Evolutionary conservation across 2,797 vertebrate species (phyloP).

Genomic region (Chelmon rostratus): DNA sequence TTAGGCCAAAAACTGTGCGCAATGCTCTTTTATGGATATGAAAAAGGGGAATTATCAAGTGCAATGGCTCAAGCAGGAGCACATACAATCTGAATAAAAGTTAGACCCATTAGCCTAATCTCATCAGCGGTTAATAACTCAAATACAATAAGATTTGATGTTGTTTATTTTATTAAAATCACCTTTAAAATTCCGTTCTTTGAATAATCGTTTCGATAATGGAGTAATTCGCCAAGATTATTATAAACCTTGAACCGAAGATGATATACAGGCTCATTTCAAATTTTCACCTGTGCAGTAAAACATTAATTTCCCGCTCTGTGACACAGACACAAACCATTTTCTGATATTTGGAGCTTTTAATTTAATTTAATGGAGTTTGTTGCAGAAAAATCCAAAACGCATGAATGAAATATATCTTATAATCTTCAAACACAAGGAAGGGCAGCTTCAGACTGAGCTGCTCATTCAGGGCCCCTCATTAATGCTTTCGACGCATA

Average conservation of each 20-base stretch:
- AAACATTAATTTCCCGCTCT: not conserved
- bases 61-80: not conserved
- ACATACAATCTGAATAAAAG: not conserved
- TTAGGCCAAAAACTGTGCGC: not conserved
- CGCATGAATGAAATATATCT: not conserved
- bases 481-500: not conserved
- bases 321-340: not conserved
- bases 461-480: not conserved
- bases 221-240: not conserved
- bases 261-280: slow-evolving; percentile 14
- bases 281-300: slow-evolving; percentile 1
- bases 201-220: not conserved
- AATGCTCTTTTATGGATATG: not conserved
- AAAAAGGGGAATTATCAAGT: not conserved
- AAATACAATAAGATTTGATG: not conserved
- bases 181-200: no score
- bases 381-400: not conserved
- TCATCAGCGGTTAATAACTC: not conserved
- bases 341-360: not conserved
- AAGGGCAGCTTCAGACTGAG: not conserved
- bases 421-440: not conserved
- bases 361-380: not conserved
- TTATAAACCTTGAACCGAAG: not conserved
- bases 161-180: slow-evolving; percentile 9
- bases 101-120: rapidly evolving